Percentiles rank a stretch among this genome's conserved stretches.
Evolutionary conservation across 2,888 invertebrate genomes (phyloP).

Genomic region (Drosophila paranaensis): DNA sequence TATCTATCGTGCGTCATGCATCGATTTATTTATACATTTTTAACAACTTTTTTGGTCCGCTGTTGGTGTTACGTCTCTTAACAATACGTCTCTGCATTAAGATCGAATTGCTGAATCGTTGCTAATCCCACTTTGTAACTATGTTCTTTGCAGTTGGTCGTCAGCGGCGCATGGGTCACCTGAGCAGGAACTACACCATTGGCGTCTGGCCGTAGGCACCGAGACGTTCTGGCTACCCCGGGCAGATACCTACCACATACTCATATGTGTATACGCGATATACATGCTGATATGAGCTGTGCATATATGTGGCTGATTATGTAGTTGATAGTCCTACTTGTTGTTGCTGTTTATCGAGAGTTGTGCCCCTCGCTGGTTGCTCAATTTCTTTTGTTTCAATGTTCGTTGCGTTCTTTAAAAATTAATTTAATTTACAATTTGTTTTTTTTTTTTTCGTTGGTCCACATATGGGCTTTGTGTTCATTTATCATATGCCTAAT

Average conservation of each 20-base stretch:
- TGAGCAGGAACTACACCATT: conserved; percentile 92
- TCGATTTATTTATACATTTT: conserved; percentile 24
- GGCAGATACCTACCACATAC: conserved; percentile 28
- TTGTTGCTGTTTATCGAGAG: conserved; percentile 48
- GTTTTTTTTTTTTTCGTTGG: conserved; percentile 8
- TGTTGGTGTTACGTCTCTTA: conserved; percentile 61
- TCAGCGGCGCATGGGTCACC: conserved; percentile 91
- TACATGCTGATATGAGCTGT: conserved; percentile 31
- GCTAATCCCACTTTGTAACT: conserved; percentile 30
- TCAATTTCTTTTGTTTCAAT: conserved; percentile 52
- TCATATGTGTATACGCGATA: conserved; percentile 38
- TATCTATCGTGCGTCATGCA: conserved; percentile 41
- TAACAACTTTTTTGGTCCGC: conserved; percentile 37
- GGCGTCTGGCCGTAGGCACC: conserved; percentile 85
- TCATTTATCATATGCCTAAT: conserved; percentile 61
- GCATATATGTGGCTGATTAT: conserved; percentile 8
- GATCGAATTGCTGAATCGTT: background rate
- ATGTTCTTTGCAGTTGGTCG: conserved; percentile 85
- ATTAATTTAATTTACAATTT: conserved; percentile 23
- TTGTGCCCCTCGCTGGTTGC: conserved; percentile 25
- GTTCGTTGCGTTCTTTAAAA: conserved; percentile 69
- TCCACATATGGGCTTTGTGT: conserved; percentile 51
- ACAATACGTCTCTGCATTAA: conserved; percentile 3
- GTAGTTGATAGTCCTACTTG: conserved; percentile 17
- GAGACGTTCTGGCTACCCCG: conserved; percentile 28